Evolutionary conservation across 2,888 invertebrate species (phyloP).

Genomic region (Achlya flavicornis): DNA sequence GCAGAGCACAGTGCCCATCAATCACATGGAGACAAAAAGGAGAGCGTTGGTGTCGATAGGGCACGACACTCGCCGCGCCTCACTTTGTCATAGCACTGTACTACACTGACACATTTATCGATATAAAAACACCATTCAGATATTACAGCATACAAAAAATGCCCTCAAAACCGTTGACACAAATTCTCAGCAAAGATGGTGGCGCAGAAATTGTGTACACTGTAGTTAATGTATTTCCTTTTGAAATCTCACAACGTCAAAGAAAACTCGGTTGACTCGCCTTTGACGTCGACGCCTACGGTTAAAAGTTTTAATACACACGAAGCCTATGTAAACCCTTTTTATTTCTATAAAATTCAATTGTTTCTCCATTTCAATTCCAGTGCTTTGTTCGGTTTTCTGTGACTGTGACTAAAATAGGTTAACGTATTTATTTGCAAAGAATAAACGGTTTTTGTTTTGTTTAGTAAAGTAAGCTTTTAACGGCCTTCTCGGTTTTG

Average conservation of each 20-base stretch:
- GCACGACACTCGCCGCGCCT: conserved; percentile 54
- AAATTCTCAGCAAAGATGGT: conserved; percentile 4
- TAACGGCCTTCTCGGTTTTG: conserved; percentile 23
- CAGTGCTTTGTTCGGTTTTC: conserved; percentile 15
- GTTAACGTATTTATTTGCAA: conserved; percentile 20
- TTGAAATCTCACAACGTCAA: conserved; percentile 25
- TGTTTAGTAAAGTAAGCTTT: conserved; percentile 16
- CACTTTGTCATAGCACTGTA: conserved; percentile 55
- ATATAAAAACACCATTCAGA: conserved; percentile 14
- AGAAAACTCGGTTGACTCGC: conserved; percentile 22
- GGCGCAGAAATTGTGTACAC: conserved; percentile 12
- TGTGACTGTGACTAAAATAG: conserved; percentile 16
- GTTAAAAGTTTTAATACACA: conserved; percentile 25
- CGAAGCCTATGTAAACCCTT: conserved; percentile 14
- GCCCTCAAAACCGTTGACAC: conserved; percentile 13
- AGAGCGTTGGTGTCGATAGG: conserved; percentile 60
- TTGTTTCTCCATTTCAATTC: conserved; percentile 15
- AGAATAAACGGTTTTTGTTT: conserved; percentile 16
- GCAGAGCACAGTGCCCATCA: conserved; percentile 59
- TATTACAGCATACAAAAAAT: conserved; percentile 19
- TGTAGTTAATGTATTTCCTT: conserved; percentile 28
- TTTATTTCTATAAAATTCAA: conserved; percentile 18
- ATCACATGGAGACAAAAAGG: conserved; percentile 72
- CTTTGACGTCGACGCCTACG: conserved; percentile 20
- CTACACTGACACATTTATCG: conserved; percentile 32